These are phyloP conservation scores for Shinisaurus crocodilurus DNA, from an alignment of 2,113 vertebrate species.

Conservation along the genomic window DNA sequence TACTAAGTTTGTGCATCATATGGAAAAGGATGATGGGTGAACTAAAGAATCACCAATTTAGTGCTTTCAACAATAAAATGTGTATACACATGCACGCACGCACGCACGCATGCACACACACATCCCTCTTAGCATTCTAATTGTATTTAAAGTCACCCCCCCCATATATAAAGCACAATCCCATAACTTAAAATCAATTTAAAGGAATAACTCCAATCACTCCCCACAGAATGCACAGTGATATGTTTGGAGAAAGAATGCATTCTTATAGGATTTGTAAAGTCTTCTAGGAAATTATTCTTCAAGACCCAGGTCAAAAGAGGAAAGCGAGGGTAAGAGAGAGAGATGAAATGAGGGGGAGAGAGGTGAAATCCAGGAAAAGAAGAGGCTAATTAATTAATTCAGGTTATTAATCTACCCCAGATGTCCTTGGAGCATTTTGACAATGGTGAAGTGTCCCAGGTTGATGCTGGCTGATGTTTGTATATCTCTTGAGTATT, in stretches of 20 bases:
- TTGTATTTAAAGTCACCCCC: not conserved
- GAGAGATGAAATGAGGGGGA: conserved; percentile 32
- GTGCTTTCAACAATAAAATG: conserved; percentile 15
- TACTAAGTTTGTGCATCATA: not conserved
- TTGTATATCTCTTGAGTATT: conserved; percentile 42
- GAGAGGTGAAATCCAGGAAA: conserved; percentile 53
- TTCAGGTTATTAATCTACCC: conserved; percentile 74
- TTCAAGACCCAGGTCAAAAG: conserved; percentile 58
- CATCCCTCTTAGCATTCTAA: not conserved
- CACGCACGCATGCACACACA: not conserved
- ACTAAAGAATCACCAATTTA: not conserved
- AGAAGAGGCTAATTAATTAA: conserved; percentile 75
- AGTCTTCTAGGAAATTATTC: conserved; percentile 54
- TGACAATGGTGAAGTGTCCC: conserved; percentile 51
- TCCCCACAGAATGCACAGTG: conserved; percentile 17
- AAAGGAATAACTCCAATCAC: conserved; percentile 35
- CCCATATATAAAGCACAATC: not conserved
- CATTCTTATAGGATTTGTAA: conserved; percentile 58
- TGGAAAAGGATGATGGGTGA: too few species aligned
- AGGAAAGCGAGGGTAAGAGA: conserved; percentile 35
- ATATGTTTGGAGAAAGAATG: conserved; percentile 34
- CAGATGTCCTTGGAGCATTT: conserved; percentile 64
- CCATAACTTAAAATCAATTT: not conserved
- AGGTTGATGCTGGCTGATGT: conserved; percentile 64
- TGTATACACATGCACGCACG: conserved; percentile 23